phyloP scores from a whole-genome alignment of 2,888 invertebrate genomes.

The Scaptomyza caliginosa region DNA sequence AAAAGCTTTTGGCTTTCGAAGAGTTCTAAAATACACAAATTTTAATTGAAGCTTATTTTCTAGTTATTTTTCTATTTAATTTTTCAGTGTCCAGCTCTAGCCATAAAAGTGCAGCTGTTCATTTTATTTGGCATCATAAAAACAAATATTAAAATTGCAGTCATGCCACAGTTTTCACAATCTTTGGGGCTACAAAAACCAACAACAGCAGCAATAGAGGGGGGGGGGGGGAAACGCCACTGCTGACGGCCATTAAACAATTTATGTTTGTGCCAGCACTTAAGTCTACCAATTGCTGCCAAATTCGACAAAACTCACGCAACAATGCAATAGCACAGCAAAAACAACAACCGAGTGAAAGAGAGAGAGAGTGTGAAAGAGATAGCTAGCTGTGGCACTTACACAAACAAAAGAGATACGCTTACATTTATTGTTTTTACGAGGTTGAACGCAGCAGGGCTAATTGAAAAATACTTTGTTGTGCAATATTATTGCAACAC shows the following conservation, averaged over 20 bases:
- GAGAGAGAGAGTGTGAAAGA: background rate
- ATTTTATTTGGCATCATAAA: constrained; percentile 56
- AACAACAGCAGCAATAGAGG: background rate
- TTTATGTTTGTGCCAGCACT: constrained; percentile 67
- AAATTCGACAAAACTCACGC: constrained; percentile 63
- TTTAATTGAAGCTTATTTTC: background rate
- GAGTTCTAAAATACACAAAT: background rate
- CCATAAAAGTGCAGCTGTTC: constrained; percentile 61
- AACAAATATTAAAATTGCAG: constrained; percentile 66
- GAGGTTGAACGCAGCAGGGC: constrained; percentile 59
- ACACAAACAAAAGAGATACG: constrained; percentile 27
- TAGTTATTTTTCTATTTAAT: constrained; percentile 10
- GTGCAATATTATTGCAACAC: constrained; percentile 62
- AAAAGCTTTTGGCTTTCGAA: background rate
- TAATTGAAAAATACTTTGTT: constrained; percentile 79
- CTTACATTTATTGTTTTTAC: constrained; percentile 75
- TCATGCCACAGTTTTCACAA: constrained; percentile 46
- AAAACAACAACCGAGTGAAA: background rate
- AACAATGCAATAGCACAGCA: constrained; percentile 36
- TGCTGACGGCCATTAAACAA: constrained; percentile 69
- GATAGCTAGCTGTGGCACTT: constrained; percentile 1
- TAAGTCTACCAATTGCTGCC: constrained; percentile 64
- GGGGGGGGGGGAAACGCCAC: no score
- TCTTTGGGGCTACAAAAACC: constrained; percentile 37
- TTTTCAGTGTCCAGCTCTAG: constrained; percentile 15